phyloP scores from a whole-genome alignment of 35 echinoderm and acorn worm species.

The Apostichopus parvimensis region DNA sequence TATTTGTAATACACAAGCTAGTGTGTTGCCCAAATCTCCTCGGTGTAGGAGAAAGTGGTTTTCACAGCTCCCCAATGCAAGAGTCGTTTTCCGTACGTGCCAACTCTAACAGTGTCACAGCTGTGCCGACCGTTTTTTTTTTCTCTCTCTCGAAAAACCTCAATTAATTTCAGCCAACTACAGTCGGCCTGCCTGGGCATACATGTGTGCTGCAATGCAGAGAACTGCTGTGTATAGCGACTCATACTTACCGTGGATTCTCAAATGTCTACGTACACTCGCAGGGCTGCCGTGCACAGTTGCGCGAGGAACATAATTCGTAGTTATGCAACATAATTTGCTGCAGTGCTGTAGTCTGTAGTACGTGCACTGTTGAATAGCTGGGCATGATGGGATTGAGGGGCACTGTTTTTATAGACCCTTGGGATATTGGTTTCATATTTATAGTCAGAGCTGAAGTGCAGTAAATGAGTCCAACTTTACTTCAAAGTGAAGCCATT shows the following conservation, averaged over 20 bases:
- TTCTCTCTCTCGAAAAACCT: conserved; percentile 40
- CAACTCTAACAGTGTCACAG: conserved; percentile 51
- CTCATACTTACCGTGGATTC: background rate
- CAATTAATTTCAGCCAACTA: conserved; percentile 49
- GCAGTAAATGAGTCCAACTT: conserved; percentile 3
- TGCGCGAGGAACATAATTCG: conserved; percentile 38
- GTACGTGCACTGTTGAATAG: background rate
- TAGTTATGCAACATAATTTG: conserved; percentile 54
- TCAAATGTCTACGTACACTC: background rate
- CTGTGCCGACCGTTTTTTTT: conserved; percentile 14
- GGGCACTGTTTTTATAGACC: conserved; percentile 20
- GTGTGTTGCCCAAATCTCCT: conserved; percentile 27
- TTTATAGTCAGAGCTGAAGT: conserved; percentile 3
- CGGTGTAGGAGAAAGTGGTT: conserved; percentile 45
- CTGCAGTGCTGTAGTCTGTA: background rate
- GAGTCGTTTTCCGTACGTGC: conserved; percentile 42
- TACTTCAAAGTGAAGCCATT: conserved; percentile 1
- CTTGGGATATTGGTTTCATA: conserved; percentile 21
- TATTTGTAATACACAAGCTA: conserved; percentile 4
- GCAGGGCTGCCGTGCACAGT: background rate
- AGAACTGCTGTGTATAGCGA: background rate
- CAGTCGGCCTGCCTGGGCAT: background rate
- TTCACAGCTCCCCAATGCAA: conserved; percentile 44
- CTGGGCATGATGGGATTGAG: conserved; percentile 4
- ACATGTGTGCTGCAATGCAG: conserved; percentile 18